phyloP scores from a whole-genome alignment of 1,140 invertebrate species.

The Aphis gossypii region DNA sequence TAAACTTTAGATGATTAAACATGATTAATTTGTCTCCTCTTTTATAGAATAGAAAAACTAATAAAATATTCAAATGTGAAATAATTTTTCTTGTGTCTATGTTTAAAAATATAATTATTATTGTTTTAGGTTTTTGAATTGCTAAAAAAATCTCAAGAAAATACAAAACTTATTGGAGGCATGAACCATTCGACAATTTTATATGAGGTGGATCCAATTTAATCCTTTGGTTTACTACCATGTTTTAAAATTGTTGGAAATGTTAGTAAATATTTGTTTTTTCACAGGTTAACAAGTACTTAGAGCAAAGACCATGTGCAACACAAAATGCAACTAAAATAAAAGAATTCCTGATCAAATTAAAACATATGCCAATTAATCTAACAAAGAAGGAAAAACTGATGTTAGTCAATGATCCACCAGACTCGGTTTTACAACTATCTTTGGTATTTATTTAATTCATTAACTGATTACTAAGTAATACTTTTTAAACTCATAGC shows the following conservation, averaged over 20 bases:
- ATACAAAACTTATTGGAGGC: slow-evolving; percentile 23
- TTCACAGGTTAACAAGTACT: slow-evolving; percentile 54
- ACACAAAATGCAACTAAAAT: slow-evolving; percentile 44
- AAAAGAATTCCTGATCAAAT: neutral
- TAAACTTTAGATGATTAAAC: too few species aligned
- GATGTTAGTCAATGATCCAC: slow-evolving; percentile 57
- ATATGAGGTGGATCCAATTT: neutral
- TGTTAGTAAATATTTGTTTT: neutral
- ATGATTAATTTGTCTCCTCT: neutral
- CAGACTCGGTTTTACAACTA: slow-evolving; percentile 53
- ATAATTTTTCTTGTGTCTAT: neutral
- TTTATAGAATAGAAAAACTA: neutral
- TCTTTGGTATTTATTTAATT: slow-evolving; percentile 49
- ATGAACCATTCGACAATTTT: slow-evolving; percentile 55
- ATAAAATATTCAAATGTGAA: neutral
- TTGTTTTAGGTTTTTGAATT: slow-evolving; percentile 31
- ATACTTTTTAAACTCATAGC: neutral
- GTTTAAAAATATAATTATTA: neutral
- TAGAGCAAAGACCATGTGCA: slow-evolving; percentile 54
- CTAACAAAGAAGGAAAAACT: slow-evolving; percentile 56
- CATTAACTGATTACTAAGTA: neutral
- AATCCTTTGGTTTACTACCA: neutral
- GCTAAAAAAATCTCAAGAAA: slow-evolving; percentile 53
- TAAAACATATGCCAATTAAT: slow-evolving; percentile 50
- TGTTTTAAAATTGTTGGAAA: neutral